phyloP scores from a whole-genome alignment of 2,888 invertebrate genomes.

The Rotaria macrura region DNA sequence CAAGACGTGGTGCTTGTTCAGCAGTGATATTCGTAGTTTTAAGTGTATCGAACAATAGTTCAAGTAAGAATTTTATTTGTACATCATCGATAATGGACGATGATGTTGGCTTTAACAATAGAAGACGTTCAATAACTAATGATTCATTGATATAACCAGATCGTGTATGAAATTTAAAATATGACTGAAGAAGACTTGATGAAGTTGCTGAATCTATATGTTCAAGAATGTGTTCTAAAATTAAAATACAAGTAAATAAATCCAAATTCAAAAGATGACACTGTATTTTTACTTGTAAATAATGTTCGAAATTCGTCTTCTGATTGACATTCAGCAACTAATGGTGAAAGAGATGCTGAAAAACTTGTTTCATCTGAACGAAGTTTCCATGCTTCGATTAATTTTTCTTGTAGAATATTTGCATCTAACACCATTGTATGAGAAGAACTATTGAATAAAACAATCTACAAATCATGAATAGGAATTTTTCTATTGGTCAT shows the following conservation, averaged over 20 bases:
- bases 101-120: not conserved
- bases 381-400: not conserved
- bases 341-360: not conserved
- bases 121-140: not conserved
- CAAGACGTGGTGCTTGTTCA: not conserved
- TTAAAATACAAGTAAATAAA: not conserved
- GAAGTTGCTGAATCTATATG: slow-evolving; percentile 4
- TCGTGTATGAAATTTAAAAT: slow-evolving; percentile 14
- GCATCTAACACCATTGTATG: not conserved
- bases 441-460: not conserved
- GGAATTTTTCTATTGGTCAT: too few species aligned
- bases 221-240: not conserved
- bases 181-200: not conserved
- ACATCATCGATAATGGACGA: not conserved
- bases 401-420: not conserved
- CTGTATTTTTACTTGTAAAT: not conserved
- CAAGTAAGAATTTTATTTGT: not conserved
- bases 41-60: not conserved
- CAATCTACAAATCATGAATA: not conserved
- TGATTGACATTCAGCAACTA: not conserved
- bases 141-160: not conserved
- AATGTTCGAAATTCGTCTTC: slow-evolving; percentile 2
- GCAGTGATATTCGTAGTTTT: not conserved
- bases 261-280: too few species aligned
- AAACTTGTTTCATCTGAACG: slow-evolving; percentile 9